Percentiles rank a stretch among this genome's conserved stretches.
These are phyloP conservation scores for Decapterus maruadsi DNA, from an alignment of 2,797 vertebrate genomes.

Conservation along the genomic window DNA sequence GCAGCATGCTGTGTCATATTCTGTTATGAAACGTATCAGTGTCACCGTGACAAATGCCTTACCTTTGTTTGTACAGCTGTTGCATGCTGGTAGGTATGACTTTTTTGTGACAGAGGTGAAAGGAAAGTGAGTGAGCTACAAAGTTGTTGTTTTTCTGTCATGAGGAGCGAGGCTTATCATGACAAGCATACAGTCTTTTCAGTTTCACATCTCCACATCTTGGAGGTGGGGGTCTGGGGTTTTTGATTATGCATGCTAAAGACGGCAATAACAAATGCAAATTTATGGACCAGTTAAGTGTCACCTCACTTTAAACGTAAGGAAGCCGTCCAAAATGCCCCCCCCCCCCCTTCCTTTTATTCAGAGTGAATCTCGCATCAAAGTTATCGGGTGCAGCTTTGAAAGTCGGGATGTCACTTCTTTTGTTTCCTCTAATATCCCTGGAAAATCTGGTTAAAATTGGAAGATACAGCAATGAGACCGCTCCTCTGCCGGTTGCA, in stretches of 20 bases:
- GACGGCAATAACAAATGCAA: constrained; percentile 76
- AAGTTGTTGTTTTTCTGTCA: constrained; percentile 35
- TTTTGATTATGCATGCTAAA: constrained; percentile 73
- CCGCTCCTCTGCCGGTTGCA: constrained; percentile 53
- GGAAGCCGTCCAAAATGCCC: constrained; percentile 67
- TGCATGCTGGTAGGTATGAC: neutral
- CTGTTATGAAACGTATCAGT: constrained; percentile 43
- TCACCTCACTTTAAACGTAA: constrained; percentile 78
- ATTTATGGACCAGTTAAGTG: constrained; percentile 74
- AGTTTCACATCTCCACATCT: constrained; percentile 66
- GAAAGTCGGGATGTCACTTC: constrained; percentile 63
- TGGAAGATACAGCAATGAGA: constrained; percentile 62
- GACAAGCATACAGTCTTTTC: constrained; percentile 27
- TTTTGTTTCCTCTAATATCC: constrained; percentile 85
- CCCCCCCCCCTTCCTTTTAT: constrained; percentile 44
- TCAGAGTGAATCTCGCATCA: constrained; percentile 68
- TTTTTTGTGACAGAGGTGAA: constrained; percentile 20
- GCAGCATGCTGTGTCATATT: constrained; percentile 18
- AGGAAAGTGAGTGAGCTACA: constrained; percentile 22
- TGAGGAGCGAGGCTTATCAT: constrained; percentile 41
- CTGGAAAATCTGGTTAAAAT: constrained; percentile 86
- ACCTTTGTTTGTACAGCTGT: constrained; percentile 47
- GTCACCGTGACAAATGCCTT: constrained; percentile 50
- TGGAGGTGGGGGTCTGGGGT: constrained; percentile 25
- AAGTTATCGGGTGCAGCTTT: constrained; percentile 73